Base-by-base conservation (phyloP, 2,888 invertebrate species). In the Scaeva pyrastri region DNA sequence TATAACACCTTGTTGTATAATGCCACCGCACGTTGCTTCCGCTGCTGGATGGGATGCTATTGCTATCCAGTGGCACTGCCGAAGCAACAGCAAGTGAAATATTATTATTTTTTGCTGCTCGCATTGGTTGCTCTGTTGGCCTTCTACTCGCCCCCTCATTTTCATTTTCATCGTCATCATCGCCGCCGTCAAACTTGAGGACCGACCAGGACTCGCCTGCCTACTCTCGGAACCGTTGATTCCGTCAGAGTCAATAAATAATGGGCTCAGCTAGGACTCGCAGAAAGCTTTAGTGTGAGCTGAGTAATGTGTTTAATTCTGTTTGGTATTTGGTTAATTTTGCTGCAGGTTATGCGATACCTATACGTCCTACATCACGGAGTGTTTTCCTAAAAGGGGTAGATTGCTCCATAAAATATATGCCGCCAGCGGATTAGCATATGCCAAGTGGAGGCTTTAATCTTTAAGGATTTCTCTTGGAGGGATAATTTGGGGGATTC, bases 291-390 rank as follows among this genome's bases (percentile, higher is more conserved):
- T 68, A 77, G 72, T 62, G 56, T 58, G 19, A 48, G 41, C 43
- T 74, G 81, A 86, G 73, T 81, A 74, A 86, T 81, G 85, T 81
- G 81, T 70, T 86, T 86, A 81, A 86, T 81, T 77, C 77, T 77
- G 81, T 77, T 86, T 77, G 81, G 70, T 81, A 70, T 77, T 81
- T 85, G 76, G 81, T 62, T 76, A 76, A 85, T 85, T 85, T 81
- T 14, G 68, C 81, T 73, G 48, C 62, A 81, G 81, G 85, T 36
- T 41, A 58, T 68, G 23, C 52, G 21, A 50, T 52, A 43, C n/a
- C 43, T 23, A 39, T 50, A 3, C 31, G 8, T 7, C 5, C 31
- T 5, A 4, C 31, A 1, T 7, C 31, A 31, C 31, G 31, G 8
- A 31, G 31, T 41, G 2, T 52, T 39, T 39, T 39, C 12, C 12